Percentiles rank a stretch among this genome's conserved stretches.
phyloP scores from a whole-genome alignment of 2,888 invertebrate species.

The Cartodere bifasciata region DNA sequence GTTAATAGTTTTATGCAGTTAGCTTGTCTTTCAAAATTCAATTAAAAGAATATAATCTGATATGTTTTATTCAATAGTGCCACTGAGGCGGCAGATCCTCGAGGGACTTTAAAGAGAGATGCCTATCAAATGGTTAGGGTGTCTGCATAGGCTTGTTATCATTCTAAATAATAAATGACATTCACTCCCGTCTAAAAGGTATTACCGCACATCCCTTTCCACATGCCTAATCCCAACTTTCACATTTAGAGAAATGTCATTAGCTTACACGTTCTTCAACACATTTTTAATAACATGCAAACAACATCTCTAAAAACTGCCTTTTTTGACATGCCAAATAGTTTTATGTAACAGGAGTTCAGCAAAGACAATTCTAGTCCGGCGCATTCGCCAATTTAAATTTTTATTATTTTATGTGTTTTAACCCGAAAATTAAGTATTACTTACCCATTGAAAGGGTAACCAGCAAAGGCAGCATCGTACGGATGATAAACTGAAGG shows the following conservation, averaged over 20 bases:
- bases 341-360: too few species aligned
- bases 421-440: too few species aligned
- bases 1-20: not conserved
- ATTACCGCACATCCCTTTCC: too few species aligned
- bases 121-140: slow-evolving; percentile 27
- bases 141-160: slow-evolving; percentile 27
- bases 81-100: slow-evolving; percentile 19
- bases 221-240: too few species aligned
- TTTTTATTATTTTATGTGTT: too few species aligned
- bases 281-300: too few species aligned
- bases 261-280: too few species aligned
- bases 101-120: slow-evolving; percentile 19
- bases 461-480: slow-evolving; percentile 84
- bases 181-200: slow-evolving; percentile 8
- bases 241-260: too few species aligned
- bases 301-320: too few species aligned
- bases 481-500: slow-evolving; percentile 88
- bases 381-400: too few species aligned
- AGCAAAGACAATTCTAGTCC: too few species aligned
- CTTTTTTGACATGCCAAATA: too few species aligned
- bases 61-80: slow-evolving; percentile 26
- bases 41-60: slow-evolving; percentile 1
- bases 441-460: slow-evolving; percentile 94
- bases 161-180: slow-evolving; percentile 27
- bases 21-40: slow-evolving; percentile 2